Base-by-base conservation (phyloP, 2,888 invertebrate genomes). In the Parnassius apollo region DNA sequence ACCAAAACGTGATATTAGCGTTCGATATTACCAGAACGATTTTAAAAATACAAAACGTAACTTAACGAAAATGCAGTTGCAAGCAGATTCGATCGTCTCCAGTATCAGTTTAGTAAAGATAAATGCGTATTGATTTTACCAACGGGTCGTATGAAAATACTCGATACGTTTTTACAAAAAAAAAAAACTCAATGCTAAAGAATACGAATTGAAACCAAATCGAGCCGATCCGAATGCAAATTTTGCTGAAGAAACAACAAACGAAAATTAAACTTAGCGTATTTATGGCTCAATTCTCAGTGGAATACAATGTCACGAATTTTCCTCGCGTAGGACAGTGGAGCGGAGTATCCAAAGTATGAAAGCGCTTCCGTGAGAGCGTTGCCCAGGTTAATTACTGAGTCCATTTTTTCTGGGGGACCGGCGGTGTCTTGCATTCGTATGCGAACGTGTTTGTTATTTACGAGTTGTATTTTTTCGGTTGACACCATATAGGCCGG, bases 271-370 rank as follows among this genome's bases (percentile, higher is more conserved):
- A 80, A 75, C 78, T 82, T 86, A 82, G 82, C 77, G 85, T 85
- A 89, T 89, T 90, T 89, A 90, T 88, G 81, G 83, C 88, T 91
- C 84, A 89, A 90, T 91, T 88, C 54, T 83, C 75, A 72, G 70
- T 63, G 71, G 69, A 63, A 73, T 67, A 48, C 83, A 83, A 87
- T 85, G 83, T 83, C 64, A 74, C 66, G 81, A 79, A 82, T 85
- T 82, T 86, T 82, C 81, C 72, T 72, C 78, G 74, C 75, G 77
- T 75, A 68, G 65, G 65, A 68, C 77, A 66, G 74, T 69, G 70
- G 74, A 65, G 71, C 76, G 78, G 69, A 71, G 85, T 83, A 65
- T 66, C 72, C 77, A 72, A 73, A 76, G 81, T 78, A 85, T 83
- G 85, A 70, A 76, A 67, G 70, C 72, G 69, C 10, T 72, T 77